Percentiles rank a stretch among this genome's conserved stretches.
Evolutionary conservation across 2,113 vertebrate species (phyloP).

Genomic region (Barnardius zonarius): DNA sequence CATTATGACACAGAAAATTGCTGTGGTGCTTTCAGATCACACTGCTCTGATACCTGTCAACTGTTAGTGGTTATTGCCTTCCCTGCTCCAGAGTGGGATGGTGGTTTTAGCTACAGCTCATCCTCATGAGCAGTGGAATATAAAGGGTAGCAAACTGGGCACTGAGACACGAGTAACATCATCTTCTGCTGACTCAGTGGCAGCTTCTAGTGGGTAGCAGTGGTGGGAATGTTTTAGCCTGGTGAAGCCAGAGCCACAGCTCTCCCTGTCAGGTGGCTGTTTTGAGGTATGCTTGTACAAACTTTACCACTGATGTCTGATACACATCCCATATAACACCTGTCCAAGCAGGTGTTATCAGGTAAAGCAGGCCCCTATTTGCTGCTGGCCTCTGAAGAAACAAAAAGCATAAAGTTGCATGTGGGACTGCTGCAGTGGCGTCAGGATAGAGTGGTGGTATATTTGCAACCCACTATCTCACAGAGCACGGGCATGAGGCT

Average conservation of each 20-base stretch:
- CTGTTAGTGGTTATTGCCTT: neutral
- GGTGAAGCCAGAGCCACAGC: neutral
- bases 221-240: neutral
- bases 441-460: neutral
- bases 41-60: neutral
- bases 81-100: fast-evolving
- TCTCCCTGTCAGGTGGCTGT: neutral
- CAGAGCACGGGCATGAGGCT: neutral
- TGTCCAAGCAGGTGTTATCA: neutral
- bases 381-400: fast-evolving
- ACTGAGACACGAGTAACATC: fast-evolving
- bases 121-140: neutral
- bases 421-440: neutral
- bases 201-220: neutral
- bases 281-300: neutral
- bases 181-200: neutral
- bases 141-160: neutral
- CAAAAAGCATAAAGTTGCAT: neutral
- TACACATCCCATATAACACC: fast-evolving
- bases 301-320: neutral
- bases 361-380: neutral
- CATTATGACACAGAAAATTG: neutral
- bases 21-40: neutral
- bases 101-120: neutral
- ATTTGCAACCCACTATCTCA: neutral